Base-by-base conservation (phyloP, 64 coral and sea anemone species). In the Platygyra sinensis region DNA sequence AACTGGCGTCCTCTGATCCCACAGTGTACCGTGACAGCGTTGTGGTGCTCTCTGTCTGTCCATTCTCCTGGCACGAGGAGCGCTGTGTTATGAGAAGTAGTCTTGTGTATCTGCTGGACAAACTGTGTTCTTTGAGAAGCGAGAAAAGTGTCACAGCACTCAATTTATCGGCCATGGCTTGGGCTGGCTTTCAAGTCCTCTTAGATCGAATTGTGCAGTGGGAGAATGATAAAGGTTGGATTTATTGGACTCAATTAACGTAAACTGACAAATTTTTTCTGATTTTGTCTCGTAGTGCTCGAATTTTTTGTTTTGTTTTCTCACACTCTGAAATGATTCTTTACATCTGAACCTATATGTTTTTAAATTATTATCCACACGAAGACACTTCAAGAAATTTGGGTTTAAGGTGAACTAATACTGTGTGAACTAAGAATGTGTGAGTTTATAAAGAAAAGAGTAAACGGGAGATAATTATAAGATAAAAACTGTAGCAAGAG, bases 211-310 rank as follows among this genome's bases (percentile, higher is more conserved):
- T 95, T 60, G 97, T 99, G 22, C 83, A 93, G 46, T 99, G 97
- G 97, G 97, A 99, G 33, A 90, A 95, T 55, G 91, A 93, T 72
- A 89, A 94, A 87, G 97, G 97, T 99, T 51, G 42, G 89, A 84
- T 69, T 0, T 64, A 39, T 39, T 55, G 52, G 52, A 55, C 52
- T 55, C 9, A 11, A 55, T 55, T 2, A 39, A 39, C 38, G 38
- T 39, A 39, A 39, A 39, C n/a, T n/a, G n/a, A 39, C 38, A 3
- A 46, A 46, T 5, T 46, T 46, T 46, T 5, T 5, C 42, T 5
- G 42, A 46, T 46, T 46, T 46, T 46, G 6, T 46, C 42, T 46
- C 42, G 42, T 46, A 46, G 42, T 46, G 5, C 42, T 6, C 42
- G 42, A 8, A 6, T 5, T 46, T 46, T 46, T 46, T n/a, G n/a